These are phyloP conservation scores for Xyliphius kryptos DNA, from an alignment of 2,113 vertebrate genomes.

Conservation along the genomic window DNA sequence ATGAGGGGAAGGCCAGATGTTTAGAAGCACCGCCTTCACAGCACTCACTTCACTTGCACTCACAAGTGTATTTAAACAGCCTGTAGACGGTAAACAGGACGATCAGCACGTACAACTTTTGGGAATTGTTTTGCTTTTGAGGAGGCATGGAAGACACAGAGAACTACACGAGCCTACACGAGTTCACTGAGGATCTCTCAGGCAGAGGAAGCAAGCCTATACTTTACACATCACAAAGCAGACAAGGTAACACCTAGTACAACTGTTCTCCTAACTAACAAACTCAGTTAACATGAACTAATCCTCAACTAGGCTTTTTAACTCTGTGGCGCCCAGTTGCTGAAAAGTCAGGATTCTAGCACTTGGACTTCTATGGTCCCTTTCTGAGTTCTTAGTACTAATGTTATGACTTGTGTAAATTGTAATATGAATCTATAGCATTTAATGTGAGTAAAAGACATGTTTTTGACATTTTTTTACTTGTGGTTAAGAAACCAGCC, in stretches of 20 bases:
- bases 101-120: not conserved
- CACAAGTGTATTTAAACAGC: not conserved
- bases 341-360: too few relatives aligned
- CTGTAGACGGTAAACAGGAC: not conserved
- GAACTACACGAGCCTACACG: conserved; percentile 50
- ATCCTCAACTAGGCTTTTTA: too few relatives aligned
- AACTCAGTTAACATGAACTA: too few relatives aligned
- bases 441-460: too few relatives aligned
- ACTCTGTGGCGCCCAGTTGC: too few relatives aligned
- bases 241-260: conserved; percentile 19
- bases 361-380: too few relatives aligned
- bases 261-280: not conserved
- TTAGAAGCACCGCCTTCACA: not conserved
- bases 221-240: conserved; percentile 23
- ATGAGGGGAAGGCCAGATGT: not conserved
- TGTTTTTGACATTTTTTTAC: too few relatives aligned
- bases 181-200: conserved; percentile 43
- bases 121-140: not conserved
- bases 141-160: conserved; percentile 43
- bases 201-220: conserved; percentile 37
- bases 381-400: too few relatives aligned
- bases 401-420: too few relatives aligned
- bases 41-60: not conserved
- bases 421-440: too few relatives aligned
- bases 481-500: too few relatives aligned